These are phyloP conservation scores for Norana najaformis DNA, from an alignment of 2,888 invertebrate genomes.

Conservation along the genomic window DNA sequence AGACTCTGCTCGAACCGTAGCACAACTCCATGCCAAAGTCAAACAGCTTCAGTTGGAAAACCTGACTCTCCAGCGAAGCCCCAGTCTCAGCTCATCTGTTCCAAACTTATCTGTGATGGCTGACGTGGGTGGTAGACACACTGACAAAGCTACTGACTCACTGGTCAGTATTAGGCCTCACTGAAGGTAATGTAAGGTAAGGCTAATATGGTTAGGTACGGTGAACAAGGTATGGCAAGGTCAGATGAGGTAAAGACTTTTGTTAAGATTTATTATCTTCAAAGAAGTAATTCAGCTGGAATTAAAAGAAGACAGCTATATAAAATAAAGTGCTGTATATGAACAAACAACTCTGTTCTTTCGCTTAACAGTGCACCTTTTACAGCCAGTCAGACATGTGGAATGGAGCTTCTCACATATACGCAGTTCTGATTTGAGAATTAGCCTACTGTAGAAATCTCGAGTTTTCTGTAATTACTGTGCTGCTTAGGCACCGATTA, in stretches of 20 bases:
- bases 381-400: too few species aligned
- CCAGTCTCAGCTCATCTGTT: neutral
- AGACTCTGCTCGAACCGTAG: neutral
- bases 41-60: constrained; percentile 16
- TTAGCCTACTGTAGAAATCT: too few species aligned
- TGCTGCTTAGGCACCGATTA: too few species aligned
- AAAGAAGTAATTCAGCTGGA: too few species aligned
- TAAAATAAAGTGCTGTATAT: too few species aligned
- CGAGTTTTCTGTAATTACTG: too few species aligned
- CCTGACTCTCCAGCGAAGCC: neutral
- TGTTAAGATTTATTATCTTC: too few species aligned
- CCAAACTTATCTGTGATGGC: constrained; percentile 7
- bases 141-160: neutral
- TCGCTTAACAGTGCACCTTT: too few species aligned
- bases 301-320: too few species aligned
- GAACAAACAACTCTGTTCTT: too few species aligned
- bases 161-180: constrained; percentile 6
- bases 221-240: neutral
- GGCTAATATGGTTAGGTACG: neutral
- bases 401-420: too few species aligned
- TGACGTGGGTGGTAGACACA: neutral
- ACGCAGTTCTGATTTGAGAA: too few species aligned
- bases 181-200: neutral
- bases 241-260: neutral
- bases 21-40: constrained; percentile 15